Evolutionary conservation across 2,113 vertebrate species (phyloP), one percentile per base, ranked within the genome.

Genomic region (Oophaga pumilio): DNA sequence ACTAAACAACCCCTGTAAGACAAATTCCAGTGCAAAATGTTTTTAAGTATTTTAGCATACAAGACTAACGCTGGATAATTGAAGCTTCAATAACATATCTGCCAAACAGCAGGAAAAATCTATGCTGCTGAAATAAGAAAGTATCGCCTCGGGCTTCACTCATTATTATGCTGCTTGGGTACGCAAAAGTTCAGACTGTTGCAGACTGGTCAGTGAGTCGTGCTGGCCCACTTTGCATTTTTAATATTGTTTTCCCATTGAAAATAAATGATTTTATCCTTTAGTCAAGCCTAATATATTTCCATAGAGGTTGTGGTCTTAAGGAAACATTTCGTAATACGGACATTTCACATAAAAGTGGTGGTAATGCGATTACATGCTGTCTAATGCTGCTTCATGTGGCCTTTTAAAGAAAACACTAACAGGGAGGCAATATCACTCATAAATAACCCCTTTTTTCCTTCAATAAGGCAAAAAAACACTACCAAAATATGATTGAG

Each of bases 291-390:
- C 20, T 50, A 76, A 50, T 76, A 50, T 49, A 43, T 74, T 74
- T 74, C 12, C 12, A 68, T 12, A 8, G 11, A 68, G 66, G 1
- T n/a, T n/a, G 26, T 11, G 49, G 6, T 74, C 26, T 43, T 20
- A 74, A 74, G 24, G 24, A 68, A 68, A 43, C 2, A 43, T 73
- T 73, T 73, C 14, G 6, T 73, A 9, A 49, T 20, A 20, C 8
- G 49, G 33, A 10, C 15, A 49, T 50, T 20, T 11, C 12, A 76
- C 50, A 49, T 22, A 33, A 74, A 20, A 28, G 9, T 43, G 8
- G 18, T 59, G 52, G 13, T 79, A 79, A 28, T 59, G 52, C 28
- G 53, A 79, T 79, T 79, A 79, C n/a, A 59, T 79, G 77, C 77
- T 18, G 53, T 60, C 59, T 80, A 80, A 80, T 60, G 60, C 56